A percentile compares a stretch with the other conserved stretches of the same genome.
Evolutionary conservation across 2,113 vertebrate species (phyloP).

Genomic region (Choloepus hoffmanni): DNA sequence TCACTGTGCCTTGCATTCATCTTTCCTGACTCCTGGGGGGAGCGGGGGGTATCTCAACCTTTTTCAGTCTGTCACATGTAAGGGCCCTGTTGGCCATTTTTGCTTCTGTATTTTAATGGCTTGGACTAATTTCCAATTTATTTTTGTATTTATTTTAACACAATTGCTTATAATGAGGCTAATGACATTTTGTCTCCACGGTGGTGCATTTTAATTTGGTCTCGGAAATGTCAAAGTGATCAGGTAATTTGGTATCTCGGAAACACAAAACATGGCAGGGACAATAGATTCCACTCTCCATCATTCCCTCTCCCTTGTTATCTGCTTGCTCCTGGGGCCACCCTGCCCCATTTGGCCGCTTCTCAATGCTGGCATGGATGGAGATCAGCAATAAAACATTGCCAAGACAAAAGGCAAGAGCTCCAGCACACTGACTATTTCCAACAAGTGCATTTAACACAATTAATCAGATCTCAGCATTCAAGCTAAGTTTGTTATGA

Average conservation of each 20-base stretch:
- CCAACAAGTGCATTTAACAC: neutral
- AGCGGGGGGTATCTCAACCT: rapidly evolving
- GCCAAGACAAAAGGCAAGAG: slow-evolving; percentile 59
- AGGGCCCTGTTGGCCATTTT: slow-evolving; percentile 18
- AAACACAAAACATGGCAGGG: slow-evolving; percentile 75
- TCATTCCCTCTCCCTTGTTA: slow-evolving; percentile 75
- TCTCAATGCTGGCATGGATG: slow-evolving; percentile 17
- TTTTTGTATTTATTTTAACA: slow-evolving; percentile 85
- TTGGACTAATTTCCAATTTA: slow-evolving; percentile 84
- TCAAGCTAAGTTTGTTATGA: slow-evolving; percentile 71
- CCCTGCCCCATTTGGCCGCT: slow-evolving; percentile 57
- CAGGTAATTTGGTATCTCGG: slow-evolving; percentile 83
- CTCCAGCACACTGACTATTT: neutral
- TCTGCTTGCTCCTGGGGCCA: slow-evolving; percentile 71
- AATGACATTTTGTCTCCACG: slow-evolving; percentile 88
- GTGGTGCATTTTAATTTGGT: slow-evolving; percentile 87
- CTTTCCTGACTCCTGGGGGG: neutral
- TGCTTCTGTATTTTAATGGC: slow-evolving; percentile 76
- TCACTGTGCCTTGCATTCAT: rapidly evolving
- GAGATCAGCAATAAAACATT: neutral
- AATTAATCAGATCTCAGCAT: slow-evolving; percentile 80
- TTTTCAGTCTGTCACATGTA: slow-evolving; percentile 45
- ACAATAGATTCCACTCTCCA: slow-evolving; percentile 76
- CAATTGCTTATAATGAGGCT: slow-evolving; percentile 87
- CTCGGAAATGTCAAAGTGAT: slow-evolving; percentile 86